Conservation (phyloP, 2,888 invertebrate species). For the Galerucella pusilla region DNA sequence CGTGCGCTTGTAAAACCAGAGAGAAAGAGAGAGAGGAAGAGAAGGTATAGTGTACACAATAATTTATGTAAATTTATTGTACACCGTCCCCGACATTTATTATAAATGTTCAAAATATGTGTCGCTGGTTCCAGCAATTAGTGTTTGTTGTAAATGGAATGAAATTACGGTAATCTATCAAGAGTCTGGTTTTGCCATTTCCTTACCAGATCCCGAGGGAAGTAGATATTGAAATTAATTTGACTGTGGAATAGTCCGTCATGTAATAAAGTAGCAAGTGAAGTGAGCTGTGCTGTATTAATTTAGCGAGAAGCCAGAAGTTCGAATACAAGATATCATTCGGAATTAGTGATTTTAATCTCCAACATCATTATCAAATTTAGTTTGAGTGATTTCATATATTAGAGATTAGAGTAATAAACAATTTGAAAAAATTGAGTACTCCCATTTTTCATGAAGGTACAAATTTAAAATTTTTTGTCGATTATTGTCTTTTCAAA, state of each 20-base stretch:
- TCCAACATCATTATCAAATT: not conserved
- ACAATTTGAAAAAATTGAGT: too few relatives aligned
- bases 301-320: slow-evolving; percentile 18
- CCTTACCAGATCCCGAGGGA: slow-evolving; percentile 35
- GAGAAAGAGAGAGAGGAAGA: not conserved
- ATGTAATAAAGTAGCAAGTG: slow-evolving; percentile 32
- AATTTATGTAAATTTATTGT: slow-evolving; percentile 37
- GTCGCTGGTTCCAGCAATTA: slow-evolving; percentile 41
- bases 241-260: slow-evolving; percentile 29
- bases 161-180: slow-evolving; percentile 43
- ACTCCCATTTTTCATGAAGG: too few relatives aligned
- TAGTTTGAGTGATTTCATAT: too few relatives aligned
- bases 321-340: not conserved
- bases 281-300: slow-evolving; percentile 27
- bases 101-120: slow-evolving; percentile 40
- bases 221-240: slow-evolving; percentile 41
- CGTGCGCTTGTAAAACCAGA: not conserved
- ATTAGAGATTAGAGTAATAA: too few relatives aligned
- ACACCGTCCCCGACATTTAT: slow-evolving; percentile 28
- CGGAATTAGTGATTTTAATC: not conserved
- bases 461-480: too few relatives aligned
- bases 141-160: slow-evolving; percentile 42
- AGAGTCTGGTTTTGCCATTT: slow-evolving; percentile 36
- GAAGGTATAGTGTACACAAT: slow-evolving; percentile 6
- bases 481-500: too few relatives aligned